Conservation (phyloP, 1,140 invertebrate species). For the Ostrea denselamellosa region DNA sequence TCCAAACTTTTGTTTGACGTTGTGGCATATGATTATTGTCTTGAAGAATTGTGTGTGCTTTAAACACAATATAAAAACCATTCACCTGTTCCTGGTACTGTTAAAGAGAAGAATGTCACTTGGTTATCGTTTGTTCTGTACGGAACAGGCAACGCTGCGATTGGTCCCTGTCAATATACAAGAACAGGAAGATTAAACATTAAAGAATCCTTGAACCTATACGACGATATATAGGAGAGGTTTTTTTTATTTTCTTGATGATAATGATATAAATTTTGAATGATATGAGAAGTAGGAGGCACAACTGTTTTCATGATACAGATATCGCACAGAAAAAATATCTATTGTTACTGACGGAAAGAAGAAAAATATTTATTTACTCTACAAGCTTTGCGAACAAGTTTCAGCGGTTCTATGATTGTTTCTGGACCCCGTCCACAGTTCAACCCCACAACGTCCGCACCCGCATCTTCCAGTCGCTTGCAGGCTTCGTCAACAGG, state of each 20-base stretch:
- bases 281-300: too few relatives aligned
- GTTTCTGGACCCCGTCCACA: slow-evolving; percentile 65
- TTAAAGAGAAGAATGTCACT: slow-evolving; percentile 63
- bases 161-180: slow-evolving; percentile 59
- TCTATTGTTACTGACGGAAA: background rate
- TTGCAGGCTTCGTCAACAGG: slow-evolving; percentile 59
- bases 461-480: slow-evolving; percentile 63
- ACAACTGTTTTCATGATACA: too few relatives aligned
- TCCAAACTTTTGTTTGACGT: too few relatives aligned
- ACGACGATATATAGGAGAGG: background rate
- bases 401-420: slow-evolving; percentile 61
- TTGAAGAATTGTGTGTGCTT: too few relatives aligned
- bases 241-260: background rate
- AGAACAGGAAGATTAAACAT: background rate
- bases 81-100: slow-evolving; percentile 59
- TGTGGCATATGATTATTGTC: too few relatives aligned
- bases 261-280: background rate
- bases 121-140: slow-evolving; percentile 63
- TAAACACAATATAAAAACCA: too few relatives aligned
- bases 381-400: slow-evolving; percentile 62
- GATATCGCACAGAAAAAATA: too few relatives aligned
- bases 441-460: slow-evolving; percentile 69
- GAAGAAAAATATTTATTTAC: slow-evolving; percentile 32
- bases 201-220: background rate
- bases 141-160: slow-evolving; percentile 68